Conservation (phyloP, 2,797 vertebrate genomes). For the Echeneis naucrates region DNA sequence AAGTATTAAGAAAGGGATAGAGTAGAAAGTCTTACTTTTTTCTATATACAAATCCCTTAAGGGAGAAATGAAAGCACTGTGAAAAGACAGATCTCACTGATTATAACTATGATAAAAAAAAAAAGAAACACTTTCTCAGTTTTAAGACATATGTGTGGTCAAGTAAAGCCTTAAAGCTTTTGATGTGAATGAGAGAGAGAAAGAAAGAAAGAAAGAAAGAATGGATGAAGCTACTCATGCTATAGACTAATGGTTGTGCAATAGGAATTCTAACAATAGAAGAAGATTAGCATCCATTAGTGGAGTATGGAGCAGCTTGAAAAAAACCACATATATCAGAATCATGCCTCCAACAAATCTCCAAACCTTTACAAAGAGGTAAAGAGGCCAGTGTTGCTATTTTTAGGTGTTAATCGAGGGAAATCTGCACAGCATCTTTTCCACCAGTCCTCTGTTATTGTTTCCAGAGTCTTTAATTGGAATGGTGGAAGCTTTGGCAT, state of each 20-base stretch:
- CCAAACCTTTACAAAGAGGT: constrained; percentile 61
- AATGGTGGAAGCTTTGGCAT: constrained; percentile 56
- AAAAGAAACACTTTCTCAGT: constrained; percentile 41
- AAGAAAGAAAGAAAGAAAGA: constrained; percentile 11
- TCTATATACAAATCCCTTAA: constrained; percentile 52
- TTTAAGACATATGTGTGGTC: constrained; percentile 35
- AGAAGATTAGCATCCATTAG: constrained; percentile 70
- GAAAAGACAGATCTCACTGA: constrained; percentile 52
- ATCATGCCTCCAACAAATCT: constrained; percentile 49
- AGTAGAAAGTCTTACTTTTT: constrained; percentile 50
- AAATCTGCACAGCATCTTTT: constrained; percentile 52
- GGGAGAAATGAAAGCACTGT: constrained; percentile 54
- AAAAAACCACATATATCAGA: constrained; percentile 50
- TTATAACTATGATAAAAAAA: constrained; percentile 62
- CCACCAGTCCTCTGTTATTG: constrained; percentile 64
- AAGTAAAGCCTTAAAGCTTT: constrained; percentile 36
- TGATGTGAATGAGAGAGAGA: constrained; percentile 23
- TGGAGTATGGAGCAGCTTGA: constrained; percentile 42
- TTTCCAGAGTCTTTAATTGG: constrained; percentile 74
- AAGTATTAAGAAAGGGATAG: constrained; percentile 43
- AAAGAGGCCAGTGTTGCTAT: constrained; percentile 72
- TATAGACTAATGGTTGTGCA: constrained; percentile 27
- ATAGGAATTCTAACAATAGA: constrained; percentile 49
- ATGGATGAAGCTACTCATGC: constrained; percentile 23
- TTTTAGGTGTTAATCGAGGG: constrained; percentile 68